Conservation (phyloP, 2,113 vertebrate genomes). For the Tautogolabrus adspersus region DNA sequence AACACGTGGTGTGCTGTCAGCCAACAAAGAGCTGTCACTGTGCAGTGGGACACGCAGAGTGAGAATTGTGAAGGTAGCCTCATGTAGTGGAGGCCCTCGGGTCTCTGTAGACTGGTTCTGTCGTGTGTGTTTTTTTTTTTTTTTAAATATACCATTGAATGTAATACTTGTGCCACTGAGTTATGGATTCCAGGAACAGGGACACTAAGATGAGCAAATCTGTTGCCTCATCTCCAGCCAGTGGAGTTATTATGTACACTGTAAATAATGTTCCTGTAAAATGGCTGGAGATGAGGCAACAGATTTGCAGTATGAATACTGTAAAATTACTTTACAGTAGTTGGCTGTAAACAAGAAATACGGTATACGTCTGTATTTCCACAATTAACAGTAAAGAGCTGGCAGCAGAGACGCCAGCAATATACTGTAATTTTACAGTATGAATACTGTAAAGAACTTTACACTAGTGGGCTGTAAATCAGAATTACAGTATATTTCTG, state of each 20-base stretch:
- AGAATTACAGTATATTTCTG: too few species aligned
- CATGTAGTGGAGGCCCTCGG: constrained; percentile 32
- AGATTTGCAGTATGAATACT: too few species aligned
- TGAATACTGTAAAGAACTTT: too few species aligned
- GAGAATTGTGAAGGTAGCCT: constrained; percentile 56
- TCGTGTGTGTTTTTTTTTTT: constrained; percentile 21
- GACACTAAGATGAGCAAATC: constrained; percentile 30
- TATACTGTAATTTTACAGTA: too few species aligned
- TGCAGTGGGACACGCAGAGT: constrained; percentile 58
- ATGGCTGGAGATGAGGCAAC: too few species aligned
- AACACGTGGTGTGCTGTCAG: constrained; percentile 70
- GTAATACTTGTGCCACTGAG: constrained; percentile 1
- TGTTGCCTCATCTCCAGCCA: constrained; percentile 5
- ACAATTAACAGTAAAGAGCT: too few species aligned
- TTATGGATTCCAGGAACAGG: constrained; percentile 19
- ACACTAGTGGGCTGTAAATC: too few species aligned
- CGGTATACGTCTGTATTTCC: too few species aligned
- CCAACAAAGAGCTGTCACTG: constrained; percentile 66
- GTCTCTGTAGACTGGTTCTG: constrained; percentile 42
- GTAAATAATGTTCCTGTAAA: too few species aligned
- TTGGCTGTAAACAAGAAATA: too few species aligned
- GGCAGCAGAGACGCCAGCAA: too few species aligned
- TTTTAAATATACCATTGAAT: neutral
- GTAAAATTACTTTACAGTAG: too few species aligned
- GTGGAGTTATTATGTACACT: neutral